These are phyloP conservation scores for Drosophila prolongata DNA, from an alignment of 2,888 invertebrate species.

Conservation along the genomic window DNA sequence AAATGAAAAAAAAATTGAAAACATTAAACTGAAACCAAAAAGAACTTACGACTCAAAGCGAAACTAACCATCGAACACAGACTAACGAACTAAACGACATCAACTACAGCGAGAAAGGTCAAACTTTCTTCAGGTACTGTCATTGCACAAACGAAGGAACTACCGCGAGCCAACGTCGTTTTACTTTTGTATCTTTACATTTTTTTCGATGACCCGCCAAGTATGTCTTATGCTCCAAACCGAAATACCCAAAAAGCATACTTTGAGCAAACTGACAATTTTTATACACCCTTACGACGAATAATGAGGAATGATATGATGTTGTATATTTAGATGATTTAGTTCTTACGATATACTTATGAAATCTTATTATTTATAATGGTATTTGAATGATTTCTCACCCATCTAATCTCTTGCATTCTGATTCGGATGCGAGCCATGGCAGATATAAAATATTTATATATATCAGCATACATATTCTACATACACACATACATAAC, in stretches of 20 bases:
- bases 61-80: slow-evolving; percentile 62
- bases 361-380: slow-evolving; percentile 67
- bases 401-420: slow-evolving; percentile 50
- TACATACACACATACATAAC: slow-evolving; percentile 61
- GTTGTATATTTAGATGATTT: slow-evolving; percentile 75
- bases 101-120: slow-evolving; percentile 4
- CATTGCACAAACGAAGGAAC: slow-evolving; percentile 25
- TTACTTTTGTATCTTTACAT: slow-evolving; percentile 17
- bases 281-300: slow-evolving; percentile 31
- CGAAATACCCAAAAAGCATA: slow-evolving; percentile 26
- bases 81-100: slow-evolving; percentile 59
- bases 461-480: slow-evolving; percentile 42
- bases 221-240: slow-evolving; percentile 47
- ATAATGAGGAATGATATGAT: slow-evolving; percentile 29
- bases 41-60: slow-evolving; percentile 57
- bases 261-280: slow-evolving; percentile 18
- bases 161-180: slow-evolving; percentile 43
- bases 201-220: slow-evolving; percentile 32
- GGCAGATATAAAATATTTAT: slow-evolving; percentile 35
- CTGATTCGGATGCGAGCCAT: slow-evolving; percentile 50
- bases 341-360: slow-evolving; percentile 64
- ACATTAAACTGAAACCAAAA: slow-evolving; percentile 48
- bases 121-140: slow-evolving; percentile 35
- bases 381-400: slow-evolving; percentile 42
- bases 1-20: slow-evolving; percentile 45